Percentiles rank a stretch among this genome's conserved stretches.
These are phyloP conservation scores for Gonatopus flavifemur DNA, from an alignment of 1,140 invertebrate species.

Conservation along the genomic window DNA sequence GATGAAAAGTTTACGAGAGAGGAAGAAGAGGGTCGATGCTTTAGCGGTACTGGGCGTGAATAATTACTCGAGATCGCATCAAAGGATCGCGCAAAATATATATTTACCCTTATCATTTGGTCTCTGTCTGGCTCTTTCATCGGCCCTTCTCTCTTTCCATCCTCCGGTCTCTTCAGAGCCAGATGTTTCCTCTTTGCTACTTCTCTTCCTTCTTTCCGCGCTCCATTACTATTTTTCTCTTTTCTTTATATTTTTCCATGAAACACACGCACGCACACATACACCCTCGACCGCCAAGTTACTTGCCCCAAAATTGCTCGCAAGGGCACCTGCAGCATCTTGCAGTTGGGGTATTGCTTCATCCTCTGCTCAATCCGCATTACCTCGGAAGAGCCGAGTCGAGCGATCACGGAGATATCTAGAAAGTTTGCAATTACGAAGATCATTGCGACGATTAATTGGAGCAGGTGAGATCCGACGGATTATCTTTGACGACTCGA, in stretches of 20 bases:
- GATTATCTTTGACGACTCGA: no score
- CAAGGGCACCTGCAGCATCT: conserved; percentile 17
- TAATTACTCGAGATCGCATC: conserved; percentile 18
- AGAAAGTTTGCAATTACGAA: conserved; percentile 22
- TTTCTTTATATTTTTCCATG: no score
- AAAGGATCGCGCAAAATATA: conserved; percentile 4
- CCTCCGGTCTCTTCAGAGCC: background rate
- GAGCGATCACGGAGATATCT: conserved; percentile 7
- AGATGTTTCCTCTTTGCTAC: background rate
- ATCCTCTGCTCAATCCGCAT: no score
- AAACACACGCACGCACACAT: background rate
- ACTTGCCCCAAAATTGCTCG: conserved; percentile 12
- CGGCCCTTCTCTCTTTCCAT: background rate
- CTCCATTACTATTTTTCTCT: conserved; percentile 10
- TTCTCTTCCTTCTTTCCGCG: conserved; percentile 1
- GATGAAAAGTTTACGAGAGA: conserved; percentile 6
- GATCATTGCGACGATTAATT: no score
- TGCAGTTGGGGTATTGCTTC: no score
- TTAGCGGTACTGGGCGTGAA: background rate
- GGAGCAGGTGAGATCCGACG: no score
- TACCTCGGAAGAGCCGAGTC: no score
- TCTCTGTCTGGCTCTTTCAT: background rate
- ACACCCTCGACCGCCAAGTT: conserved; percentile 6
- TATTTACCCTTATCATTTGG: conserved; percentile 8
- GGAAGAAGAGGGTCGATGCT: background rate